Percentiles rank a stretch among this genome's conserved stretches.
Conservation (phyloP, 2,888 invertebrate species). For the Drosophila subquinaria region DNA sequence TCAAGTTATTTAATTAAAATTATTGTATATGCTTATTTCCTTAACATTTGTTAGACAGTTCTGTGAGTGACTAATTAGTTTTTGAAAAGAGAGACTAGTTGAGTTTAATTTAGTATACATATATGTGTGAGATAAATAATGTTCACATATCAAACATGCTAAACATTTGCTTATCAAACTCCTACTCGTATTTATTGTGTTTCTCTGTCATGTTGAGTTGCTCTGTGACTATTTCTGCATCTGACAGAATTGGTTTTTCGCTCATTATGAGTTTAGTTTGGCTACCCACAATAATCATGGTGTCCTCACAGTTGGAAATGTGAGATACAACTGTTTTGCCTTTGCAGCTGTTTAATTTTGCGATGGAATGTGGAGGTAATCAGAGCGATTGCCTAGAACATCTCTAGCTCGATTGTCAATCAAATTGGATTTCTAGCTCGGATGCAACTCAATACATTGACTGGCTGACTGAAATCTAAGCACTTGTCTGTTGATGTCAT, state of each 20-base stretch:
- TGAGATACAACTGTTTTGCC: constrained; percentile 44
- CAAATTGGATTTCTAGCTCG: constrained; percentile 13
- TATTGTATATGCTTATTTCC: no score
- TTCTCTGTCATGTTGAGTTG: constrained; percentile 11
- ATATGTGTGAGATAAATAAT: constrained; percentile 12
- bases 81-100: constrained; percentile 49
- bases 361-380: constrained; percentile 27
- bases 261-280: constrained; percentile 48
- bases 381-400: constrained; percentile 21
- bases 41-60: neutral
- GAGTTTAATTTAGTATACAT: neutral
- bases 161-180: constrained; percentile 35
- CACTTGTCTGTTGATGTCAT: constrained; percentile 30
- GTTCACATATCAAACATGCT: constrained; percentile 43
- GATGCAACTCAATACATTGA: constrained; percentile 23
- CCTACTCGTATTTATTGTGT: constrained; percentile 8
- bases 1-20: no score
- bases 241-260: constrained; percentile 26
- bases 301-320: constrained; percentile 50
- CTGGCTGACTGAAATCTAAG: constrained; percentile 28
- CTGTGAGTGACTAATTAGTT: constrained; percentile 52
- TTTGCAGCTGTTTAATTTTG: constrained; percentile 39
- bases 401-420: constrained; percentile 40
- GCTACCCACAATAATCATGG: neutral
- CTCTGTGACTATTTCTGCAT: constrained; percentile 9